Evolutionary conservation across 2,888 invertebrate species (phyloP), one percentile per base, ranked within the genome.

Genomic region (Drosophila cracens): DNA sequence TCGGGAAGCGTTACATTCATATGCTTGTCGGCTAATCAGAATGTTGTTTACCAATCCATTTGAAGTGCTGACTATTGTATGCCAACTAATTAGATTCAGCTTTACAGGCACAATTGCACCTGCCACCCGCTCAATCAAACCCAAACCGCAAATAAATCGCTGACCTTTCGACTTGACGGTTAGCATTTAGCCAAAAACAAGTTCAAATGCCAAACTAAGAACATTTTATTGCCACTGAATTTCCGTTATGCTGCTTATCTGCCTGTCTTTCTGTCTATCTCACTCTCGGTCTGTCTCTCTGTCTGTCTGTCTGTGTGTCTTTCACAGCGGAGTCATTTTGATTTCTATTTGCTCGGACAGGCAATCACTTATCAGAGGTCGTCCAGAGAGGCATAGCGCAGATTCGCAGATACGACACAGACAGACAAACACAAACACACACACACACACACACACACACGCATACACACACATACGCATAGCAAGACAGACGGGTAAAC

Each of bases 11-110:
- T 51, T 61, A 46, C 36, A 36, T 56, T 43, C 52, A 60, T 65
- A 48, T 53, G 51, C 46, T 66, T 31, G 51, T 51, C 58, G 71
- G 79, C 61, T 80, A 77, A 86, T 76, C 72, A 70, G 56, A 51
- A 59, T 86, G 79, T 87, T 86, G 79, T 87, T 84, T 81, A 84
- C 76, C 74, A 81, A 84, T 71, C 87, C 84, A 83, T 81, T 83
- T 71, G 62, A 69, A 74, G 68, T 61, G 70, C 65, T 63, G 49
- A 63, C 68, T 58, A 61, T 63, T 70, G 63, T 64, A 57, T 74
- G 78, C 33, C 68, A 81, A 66, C 84, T 85, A 87, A 85, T 87
- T 85, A 78, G 82, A 70, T 65, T 48, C 64, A 27, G 16, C 27
- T 74, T 40, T 29, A 2, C 40, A 34, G 38, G 57, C 59, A 40